Percentiles rank a stretch among this genome's conserved stretches.
These are phyloP conservation scores for Hoplostethus mediterraneus DNA, from an alignment of 2,797 vertebrate species.

Conservation along the genomic window DNA sequence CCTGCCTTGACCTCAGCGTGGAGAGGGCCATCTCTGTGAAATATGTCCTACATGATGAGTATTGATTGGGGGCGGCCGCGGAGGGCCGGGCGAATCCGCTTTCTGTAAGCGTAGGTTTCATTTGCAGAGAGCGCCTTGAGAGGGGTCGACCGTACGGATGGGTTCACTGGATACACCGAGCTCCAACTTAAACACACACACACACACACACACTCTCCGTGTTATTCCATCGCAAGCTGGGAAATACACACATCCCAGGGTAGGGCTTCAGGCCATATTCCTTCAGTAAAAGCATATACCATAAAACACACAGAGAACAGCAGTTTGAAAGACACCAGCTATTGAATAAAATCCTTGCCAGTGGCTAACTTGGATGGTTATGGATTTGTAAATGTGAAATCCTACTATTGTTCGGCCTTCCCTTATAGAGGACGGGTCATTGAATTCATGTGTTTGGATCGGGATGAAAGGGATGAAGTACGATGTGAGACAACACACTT, in stretches of 20 bases:
- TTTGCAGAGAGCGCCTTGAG: constrained; percentile 56
- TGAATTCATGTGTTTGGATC: constrained; percentile 25
- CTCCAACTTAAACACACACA: constrained; percentile 28
- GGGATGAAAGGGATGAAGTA: background rate
- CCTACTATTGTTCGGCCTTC: constrained; percentile 14
- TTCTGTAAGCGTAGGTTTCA: constrained; percentile 59
- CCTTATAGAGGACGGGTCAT: constrained; percentile 31
- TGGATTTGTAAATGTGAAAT: constrained; percentile 4
- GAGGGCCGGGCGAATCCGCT: constrained; percentile 43
- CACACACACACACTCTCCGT: background rate
- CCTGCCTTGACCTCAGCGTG: constrained; percentile 47
- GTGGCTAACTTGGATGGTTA: background rate
- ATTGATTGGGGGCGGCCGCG: constrained; percentile 69
- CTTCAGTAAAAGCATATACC: constrained; percentile 12
- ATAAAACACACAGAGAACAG: constrained; percentile 11
- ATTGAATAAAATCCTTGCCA: background rate
- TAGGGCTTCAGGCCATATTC: background rate
- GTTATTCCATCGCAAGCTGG: constrained; percentile 15
- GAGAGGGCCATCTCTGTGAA: constrained; percentile 62
- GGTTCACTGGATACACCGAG: constrained; percentile 39
- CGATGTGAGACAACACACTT: constrained; percentile 21
- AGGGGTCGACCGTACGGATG: constrained; percentile 30
- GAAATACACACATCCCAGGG: constrained; percentile 11
- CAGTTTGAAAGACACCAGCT: constrained; percentile 11
- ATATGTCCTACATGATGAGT: constrained; percentile 80